Conservation (phyloP, 1,140 invertebrate species). For the Drosophila melanica region DNA sequence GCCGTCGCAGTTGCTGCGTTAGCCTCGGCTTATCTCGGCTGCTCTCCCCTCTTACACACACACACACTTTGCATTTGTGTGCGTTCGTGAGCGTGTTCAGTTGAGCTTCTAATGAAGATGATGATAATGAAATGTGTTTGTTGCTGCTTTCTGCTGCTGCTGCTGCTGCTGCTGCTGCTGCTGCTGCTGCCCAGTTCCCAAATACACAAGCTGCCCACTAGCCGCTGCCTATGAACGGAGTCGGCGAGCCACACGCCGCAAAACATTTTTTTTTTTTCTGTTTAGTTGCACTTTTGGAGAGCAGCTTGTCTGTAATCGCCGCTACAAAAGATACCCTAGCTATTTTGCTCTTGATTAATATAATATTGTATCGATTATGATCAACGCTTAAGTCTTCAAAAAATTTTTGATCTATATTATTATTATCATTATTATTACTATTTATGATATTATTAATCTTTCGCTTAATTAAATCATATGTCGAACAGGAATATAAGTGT, state of each 20-base stretch:
- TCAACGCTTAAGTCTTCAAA: too few species aligned
- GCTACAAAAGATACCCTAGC: constrained; percentile 48
- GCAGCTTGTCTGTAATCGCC: constrained; percentile 32
- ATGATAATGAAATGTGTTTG: constrained; percentile 72
- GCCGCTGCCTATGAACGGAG: not conserved
- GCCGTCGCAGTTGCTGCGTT: constrained; percentile 13
- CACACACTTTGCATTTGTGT: not conserved
- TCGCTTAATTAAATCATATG: too few species aligned
- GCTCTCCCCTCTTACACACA: constrained; percentile 9
- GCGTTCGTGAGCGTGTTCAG: constrained; percentile 22
- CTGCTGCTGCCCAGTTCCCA: not conserved
- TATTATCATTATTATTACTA: too few species aligned
- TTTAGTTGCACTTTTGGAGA: constrained; percentile 42
- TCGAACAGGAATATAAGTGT: not conserved
- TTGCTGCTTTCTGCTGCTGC: constrained; percentile 17
- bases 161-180: not conserved
- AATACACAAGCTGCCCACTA: not conserved
- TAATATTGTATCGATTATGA: too few species aligned
- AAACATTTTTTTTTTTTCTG: constrained; percentile 17
- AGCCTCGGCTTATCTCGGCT: constrained; percentile 63
- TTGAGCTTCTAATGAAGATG: constrained; percentile 72
- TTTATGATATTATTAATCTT: too few species aligned
- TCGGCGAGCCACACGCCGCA: constrained; percentile 28
- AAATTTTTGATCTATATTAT: too few species aligned
- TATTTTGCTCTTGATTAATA: not conserved